Evolutionary conservation across 53 echinoderm and acorn worm genomes (phyloP), one percentile per base, ranked within the genome.

Genomic region (Arbacia lixula): DNA sequence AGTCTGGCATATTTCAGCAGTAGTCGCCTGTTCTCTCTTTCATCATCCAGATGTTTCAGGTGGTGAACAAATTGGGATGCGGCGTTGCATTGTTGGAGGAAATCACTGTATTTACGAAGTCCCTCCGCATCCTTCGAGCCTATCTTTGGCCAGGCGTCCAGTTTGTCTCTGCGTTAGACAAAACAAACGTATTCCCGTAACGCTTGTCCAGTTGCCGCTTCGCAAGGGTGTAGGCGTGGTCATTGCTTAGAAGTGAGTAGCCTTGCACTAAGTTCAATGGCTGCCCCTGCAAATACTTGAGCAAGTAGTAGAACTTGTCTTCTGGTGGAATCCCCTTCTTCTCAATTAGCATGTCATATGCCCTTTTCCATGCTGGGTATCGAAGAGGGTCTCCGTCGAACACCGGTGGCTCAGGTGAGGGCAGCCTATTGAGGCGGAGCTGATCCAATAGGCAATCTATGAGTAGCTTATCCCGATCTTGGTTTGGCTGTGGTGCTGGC

Each of bases 141-240:
- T 68, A 84, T 69, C 71, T 54, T 69, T 4, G 85, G 85, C 85
- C 85, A 84, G 10, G 20, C 41, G n/a, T 84, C 69, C 1, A 84
- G 32, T 41, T 71, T 68, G 24, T 60, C 71, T 1, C 85, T 32
- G 85, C 85, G 14, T 84, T 84, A 10, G 55, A 68, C 26, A 84
- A 20, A 27, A 84, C 85, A 37, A 84, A 84, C 14, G 85, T 54
- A 40, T 68, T 30, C 0, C 85, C 71, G 19, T 84, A 84, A 26
- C 85, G 33, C 31, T 84, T 24, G 30, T 84, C 69, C 3, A 84
- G 37, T 16, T 39, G 24, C 34, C 53, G 22, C 19, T 19, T 83
- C 20, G 85, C 85, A 4, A 55, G 14, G 3, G 43, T 57, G 46
- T 69, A 84, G 55, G 85, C 55, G 5, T 9, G 1, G 9, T 84